Evolutionary conservation across 2,888 invertebrate genomes (phyloP).

Genomic region (Spodoptera picta): DNA sequence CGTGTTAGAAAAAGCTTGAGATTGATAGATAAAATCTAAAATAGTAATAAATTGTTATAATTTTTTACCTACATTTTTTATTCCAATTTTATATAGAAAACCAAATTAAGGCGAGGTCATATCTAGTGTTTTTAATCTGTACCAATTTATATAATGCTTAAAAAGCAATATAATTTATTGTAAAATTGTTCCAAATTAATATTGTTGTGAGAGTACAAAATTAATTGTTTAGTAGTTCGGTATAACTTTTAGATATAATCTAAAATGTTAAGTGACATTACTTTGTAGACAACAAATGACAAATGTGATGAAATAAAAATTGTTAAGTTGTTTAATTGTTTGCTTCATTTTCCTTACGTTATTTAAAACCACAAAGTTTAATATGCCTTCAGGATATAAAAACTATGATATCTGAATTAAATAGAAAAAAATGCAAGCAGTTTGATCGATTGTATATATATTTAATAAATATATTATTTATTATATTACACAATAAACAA

Average conservation of each 20-base stretch:
- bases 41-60: not conserved
- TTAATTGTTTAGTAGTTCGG: not conserved
- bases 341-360: not conserved
- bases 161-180: slow-evolving; percentile 6
- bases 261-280: slow-evolving; percentile 6
- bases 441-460: slow-evolving; percentile 42
- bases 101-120: not conserved
- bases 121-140: slow-evolving; percentile 1
- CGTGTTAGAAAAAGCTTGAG: slow-evolving; percentile 90
- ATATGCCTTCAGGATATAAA: no score
- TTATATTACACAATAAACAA: slow-evolving; percentile 33
- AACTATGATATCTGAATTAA: not conserved
- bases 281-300: slow-evolving; percentile 1
- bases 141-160: not conserved
- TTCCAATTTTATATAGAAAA: not conserved
- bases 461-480: slow-evolving; percentile 39
- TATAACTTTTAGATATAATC: slow-evolving; percentile 6
- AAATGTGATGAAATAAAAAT: slow-evolving; percentile 37
- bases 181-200: not conserved
- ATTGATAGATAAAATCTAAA: slow-evolving; percentile 15
- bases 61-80: not conserved
- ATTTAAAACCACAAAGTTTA: no score
- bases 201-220: not conserved
- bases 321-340: slow-evolving; percentile 22
- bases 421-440: slow-evolving; percentile 24